These are phyloP conservation scores for Carassius carassius DNA, from an alignment of 2,113 vertebrate species.

Conservation along the genomic window DNA sequence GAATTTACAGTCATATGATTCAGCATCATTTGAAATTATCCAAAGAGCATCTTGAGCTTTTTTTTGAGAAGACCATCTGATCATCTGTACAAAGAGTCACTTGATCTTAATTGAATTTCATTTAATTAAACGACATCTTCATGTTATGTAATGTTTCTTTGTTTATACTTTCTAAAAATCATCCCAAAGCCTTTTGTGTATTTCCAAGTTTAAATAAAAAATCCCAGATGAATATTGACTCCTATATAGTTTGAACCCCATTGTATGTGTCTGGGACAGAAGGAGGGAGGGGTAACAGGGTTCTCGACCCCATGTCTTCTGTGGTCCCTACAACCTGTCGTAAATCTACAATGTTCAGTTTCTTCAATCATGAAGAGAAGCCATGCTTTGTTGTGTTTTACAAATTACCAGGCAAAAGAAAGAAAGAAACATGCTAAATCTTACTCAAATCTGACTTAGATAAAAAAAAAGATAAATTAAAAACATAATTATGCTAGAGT, in stretches of 20 bases:
- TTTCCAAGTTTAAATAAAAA: not conserved
- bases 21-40: not conserved
- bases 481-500: not conserved
- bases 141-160: not conserved
- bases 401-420: not conserved
- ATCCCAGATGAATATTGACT: not conserved
- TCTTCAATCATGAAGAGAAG: not conserved
- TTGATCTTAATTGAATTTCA: not conserved
- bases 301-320: constrained; percentile 13
- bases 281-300: not conserved
- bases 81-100: not conserved
- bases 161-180: not conserved
- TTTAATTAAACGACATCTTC: not conserved
- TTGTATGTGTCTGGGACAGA: not conserved
- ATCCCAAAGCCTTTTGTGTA: not conserved
- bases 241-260: not conserved
- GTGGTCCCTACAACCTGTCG: constrained; percentile 20
- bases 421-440: not conserved
- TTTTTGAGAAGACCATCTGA: not conserved
- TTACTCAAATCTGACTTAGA: not conserved
- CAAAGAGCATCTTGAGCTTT: not conserved
- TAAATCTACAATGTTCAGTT: constrained; percentile 22
- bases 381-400: constrained; percentile 2
- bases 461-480: not conserved
- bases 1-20: not conserved